Evolutionary conservation across 1,140 invertebrate genomes (phyloP).

Genomic region (Liolophura sinensis): DNA sequence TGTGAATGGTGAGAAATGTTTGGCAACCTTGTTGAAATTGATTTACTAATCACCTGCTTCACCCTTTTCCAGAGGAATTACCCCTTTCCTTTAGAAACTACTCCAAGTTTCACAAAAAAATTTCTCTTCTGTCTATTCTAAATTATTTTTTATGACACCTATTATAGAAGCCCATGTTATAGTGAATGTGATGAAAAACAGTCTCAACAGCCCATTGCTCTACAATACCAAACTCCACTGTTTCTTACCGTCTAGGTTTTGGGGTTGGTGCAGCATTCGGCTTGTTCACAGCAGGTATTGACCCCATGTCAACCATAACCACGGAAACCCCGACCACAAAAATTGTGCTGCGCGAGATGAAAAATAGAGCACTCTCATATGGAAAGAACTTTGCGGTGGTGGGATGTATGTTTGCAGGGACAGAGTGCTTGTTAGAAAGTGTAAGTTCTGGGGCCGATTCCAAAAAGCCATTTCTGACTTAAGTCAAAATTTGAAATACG

Average conservation of each 20-base stretch:
- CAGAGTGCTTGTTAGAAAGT: slow-evolving; percentile 90
- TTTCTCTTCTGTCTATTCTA: too few relatives aligned
- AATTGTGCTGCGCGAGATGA: slow-evolving; percentile 78
- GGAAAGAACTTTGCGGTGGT: slow-evolving; percentile 97
- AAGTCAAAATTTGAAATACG: slow-evolving; percentile 10
- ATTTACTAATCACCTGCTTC: too few relatives aligned
- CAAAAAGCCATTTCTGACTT: slow-evolving; percentile 9
- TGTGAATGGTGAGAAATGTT: too few relatives aligned
- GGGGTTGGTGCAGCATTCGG: slow-evolving; percentile 92
- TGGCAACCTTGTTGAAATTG: too few relatives aligned
- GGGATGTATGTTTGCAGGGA: slow-evolving; percentile 88
- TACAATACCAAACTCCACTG: background rate
- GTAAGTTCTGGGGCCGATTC: slow-evolving; percentile 46
- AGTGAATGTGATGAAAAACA: too few relatives aligned
- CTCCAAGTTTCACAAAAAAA: too few relatives aligned
- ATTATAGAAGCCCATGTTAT: too few relatives aligned
- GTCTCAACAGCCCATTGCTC: background rate
- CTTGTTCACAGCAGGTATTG: slow-evolving; percentile 92
- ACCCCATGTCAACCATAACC: slow-evolving; percentile 77
- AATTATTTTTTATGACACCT: too few relatives aligned
- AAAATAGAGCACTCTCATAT: slow-evolving; percentile 83
- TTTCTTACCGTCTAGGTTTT: slow-evolving; percentile 68
- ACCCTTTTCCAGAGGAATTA: too few relatives aligned
- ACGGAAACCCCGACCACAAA: slow-evolving; percentile 66
- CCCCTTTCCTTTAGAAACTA: too few relatives aligned